Evolutionary conservation across 2,888 invertebrate genomes (phyloP), one percentile per base, ranked within the genome.

Genomic region (Punctoribates punctum): DNA sequence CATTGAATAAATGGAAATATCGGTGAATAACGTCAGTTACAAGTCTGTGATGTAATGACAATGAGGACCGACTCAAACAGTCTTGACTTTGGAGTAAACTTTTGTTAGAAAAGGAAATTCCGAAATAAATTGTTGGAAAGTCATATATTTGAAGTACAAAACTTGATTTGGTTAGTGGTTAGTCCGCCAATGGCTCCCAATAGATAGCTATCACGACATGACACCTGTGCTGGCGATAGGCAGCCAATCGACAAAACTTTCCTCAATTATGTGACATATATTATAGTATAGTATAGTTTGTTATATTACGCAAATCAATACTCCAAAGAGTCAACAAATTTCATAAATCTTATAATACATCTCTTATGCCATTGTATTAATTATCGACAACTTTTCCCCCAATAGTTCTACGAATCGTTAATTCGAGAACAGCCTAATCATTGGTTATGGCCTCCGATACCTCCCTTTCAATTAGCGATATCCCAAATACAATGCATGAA

Each of bases 211-310:
- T 67, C 65, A 27, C 34, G 34, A 34, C 38, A 67, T 34, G 25
- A 62, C 65, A 34, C 38, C 15, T 67, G 65, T 9, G 38, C 11
- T 67, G 65, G 34, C 34, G n/a, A 67, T 29, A 34, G 3, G 29
- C 34, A 67, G 65, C 65, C 65, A 67, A 67, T 67, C 65, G n/a
- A 67, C 65, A 67, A 17, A 67, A 67, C 20, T 67, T 67, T 67
- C 65, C 65, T 67, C 34, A 34, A 67, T 34, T 67, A 67, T n/a
- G 65, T 67, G 65, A 67, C 65, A n/a, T n/a, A n/a, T n/a, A n/a
- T n/a, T n/a, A n/a, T n/a, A n/a, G n/a, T n/a, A n/a, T n/a, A n/a
- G n/a, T n/a, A 67, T 67, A 67, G 34, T 34, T 67, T 38, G 29
- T n/a, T n/a, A n/a, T n/a, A n/a, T 34, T 67, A 67, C 65, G 65